Evolutionary conservation across 2,797 vertebrate species (phyloP).

Genomic region (Leptoclinus maculatus): DNA sequence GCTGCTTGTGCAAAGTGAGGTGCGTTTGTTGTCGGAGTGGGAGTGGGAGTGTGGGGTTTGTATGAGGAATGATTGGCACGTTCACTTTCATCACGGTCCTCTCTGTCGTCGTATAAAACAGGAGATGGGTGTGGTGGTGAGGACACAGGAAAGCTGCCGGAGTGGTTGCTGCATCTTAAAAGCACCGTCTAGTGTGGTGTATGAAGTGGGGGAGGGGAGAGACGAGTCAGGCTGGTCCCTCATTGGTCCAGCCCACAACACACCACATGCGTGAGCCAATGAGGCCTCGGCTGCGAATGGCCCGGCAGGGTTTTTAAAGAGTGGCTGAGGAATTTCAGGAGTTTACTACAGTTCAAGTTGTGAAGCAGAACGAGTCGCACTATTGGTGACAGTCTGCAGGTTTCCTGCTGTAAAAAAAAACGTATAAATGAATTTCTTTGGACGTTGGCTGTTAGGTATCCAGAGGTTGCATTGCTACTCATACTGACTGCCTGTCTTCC

Average conservation of each 20-base stretch:
- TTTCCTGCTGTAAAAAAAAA: slow-evolving; percentile 6
- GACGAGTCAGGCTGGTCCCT: not conserved
- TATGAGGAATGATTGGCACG: slow-evolving; percentile 49
- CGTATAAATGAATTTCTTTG: not conserved
- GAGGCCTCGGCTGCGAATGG: slow-evolving; percentile 5
- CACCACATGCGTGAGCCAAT: slow-evolving; percentile 83
- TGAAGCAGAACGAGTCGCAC: slow-evolving; percentile 11
- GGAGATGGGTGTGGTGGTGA: slow-evolving; percentile 15
- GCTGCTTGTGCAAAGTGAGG: not conserved
- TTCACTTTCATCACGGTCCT: slow-evolving; percentile 15
- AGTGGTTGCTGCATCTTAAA: slow-evolving; percentile 22
- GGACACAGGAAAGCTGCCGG: not conserved
- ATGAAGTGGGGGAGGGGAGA: slow-evolving; percentile 51
- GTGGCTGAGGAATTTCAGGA: slow-evolving; percentile 60
- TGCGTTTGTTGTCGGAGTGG: not conserved
- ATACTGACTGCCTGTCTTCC: not conserved
- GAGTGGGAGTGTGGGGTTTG: not conserved
- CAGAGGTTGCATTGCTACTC: not conserved
- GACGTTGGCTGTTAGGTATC: not conserved
- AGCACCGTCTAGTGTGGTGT: slow-evolving; percentile 3
- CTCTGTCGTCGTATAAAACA: not conserved
- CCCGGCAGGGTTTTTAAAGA: slow-evolving; percentile 40
- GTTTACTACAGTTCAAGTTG: slow-evolving; percentile 82
- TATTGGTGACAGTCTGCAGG: slow-evolving; percentile 22
- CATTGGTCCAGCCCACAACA: slow-evolving; percentile 84